These are phyloP conservation scores for Gallinago nigripennis DNA, from an alignment of 2,797 vertebrate genomes.

Conservation along the genomic window DNA sequence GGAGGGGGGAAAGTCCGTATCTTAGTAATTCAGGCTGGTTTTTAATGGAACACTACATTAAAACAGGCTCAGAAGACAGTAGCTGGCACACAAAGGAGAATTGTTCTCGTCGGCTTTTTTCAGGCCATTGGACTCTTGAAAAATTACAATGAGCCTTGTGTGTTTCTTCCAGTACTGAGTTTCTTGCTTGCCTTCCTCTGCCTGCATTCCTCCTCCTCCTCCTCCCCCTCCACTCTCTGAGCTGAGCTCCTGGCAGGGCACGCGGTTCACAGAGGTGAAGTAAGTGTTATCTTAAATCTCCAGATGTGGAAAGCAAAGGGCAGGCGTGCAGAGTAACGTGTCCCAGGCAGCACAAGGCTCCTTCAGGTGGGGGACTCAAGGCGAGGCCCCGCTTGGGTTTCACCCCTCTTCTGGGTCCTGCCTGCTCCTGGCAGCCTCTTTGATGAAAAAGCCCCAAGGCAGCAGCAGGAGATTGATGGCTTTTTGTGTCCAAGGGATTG, in stretches of 20 bases:
- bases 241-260: not conserved
- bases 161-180: not conserved
- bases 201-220: not conserved
- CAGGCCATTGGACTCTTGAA: not conserved
- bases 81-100: not conserved
- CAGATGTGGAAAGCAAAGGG: not conserved
- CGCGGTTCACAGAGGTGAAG: not conserved
- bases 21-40: not conserved
- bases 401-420: not conserved
- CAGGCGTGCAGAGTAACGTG: accelerated
- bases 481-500: not conserved
- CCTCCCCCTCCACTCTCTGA: not conserved
- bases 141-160: not conserved
- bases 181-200: not conserved
- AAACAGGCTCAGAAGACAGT: not conserved
- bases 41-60: not conserved
- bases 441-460: not conserved
- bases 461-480: not conserved
- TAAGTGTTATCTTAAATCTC: not conserved
- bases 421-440: not conserved
- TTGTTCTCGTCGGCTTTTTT: not conserved
- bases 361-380: not conserved
- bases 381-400: not conserved
- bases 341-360: not conserved
- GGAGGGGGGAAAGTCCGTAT: not conserved